Base-by-base conservation (phyloP, 2,113 vertebrate species). In the Epinephelus lanceolatus region DNA sequence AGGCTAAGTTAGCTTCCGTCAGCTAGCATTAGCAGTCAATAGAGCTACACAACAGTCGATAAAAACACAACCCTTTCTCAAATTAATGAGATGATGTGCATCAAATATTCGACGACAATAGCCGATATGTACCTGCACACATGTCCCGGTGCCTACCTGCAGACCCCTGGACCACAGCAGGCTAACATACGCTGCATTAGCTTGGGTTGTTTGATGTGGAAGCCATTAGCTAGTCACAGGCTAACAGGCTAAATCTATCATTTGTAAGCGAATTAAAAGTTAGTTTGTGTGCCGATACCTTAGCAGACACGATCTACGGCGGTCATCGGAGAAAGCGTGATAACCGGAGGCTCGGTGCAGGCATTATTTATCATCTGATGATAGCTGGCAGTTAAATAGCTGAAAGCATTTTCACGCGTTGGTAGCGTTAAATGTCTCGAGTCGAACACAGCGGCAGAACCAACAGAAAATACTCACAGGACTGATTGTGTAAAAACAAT, bases 401-500 rank as follows among this genome's bases (percentile, higher is more conserved):
- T 62, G 68, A 27, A 57, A 82, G 65, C 69, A 21, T 90, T 90
- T 88, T 81, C 80, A 91, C 86, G 83, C 91, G 83, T 72, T 88
- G 81, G 49, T 51, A 55, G 72, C 76, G 72, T 92, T 91, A 93
- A 91, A 92, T 83, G 87, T 79, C 86, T 81, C 9, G 14, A 70
- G 37, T 61, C 85, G 74, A 84, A 69, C 45, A 71, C 78, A 15
- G 76, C 85, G 77, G 77, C 11, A 0, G 52, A 57, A 78, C 72
- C 56, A 55, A 81, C 40, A 42, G n/a, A 55, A 4, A 18, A 85
- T 92, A 95, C 95, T 96, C 90, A 96, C 95, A 25, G 21, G 17
- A 25, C 25, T 61, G 59, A n/a, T 21, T 67, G 5, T 42, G 59
- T 40, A 47, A 70, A 78, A 83, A 84, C 11, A 68, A 45, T 13